Conservation (phyloP, 2,113 vertebrate genomes). For the Dicentrarchus labrax region DNA sequence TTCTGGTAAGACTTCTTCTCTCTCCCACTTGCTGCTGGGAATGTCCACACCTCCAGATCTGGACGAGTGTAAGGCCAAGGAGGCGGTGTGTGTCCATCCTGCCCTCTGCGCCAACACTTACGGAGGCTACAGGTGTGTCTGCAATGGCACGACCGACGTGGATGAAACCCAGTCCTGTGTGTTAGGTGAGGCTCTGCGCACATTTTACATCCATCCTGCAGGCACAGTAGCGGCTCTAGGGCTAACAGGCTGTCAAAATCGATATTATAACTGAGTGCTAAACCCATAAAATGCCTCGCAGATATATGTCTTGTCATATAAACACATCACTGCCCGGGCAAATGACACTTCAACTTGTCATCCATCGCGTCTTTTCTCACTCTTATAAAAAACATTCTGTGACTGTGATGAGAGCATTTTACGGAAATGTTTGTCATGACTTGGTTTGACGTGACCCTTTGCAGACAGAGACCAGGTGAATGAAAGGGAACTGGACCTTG, state of each 20-base stretch:
- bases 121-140: conserved; percentile 86
- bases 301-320: background rate
- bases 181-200: conserved; percentile 69
- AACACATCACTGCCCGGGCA: background rate
- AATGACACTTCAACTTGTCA: background rate
- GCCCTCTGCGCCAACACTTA: conserved; percentile 86
- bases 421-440: background rate
- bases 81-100: conserved; percentile 72
- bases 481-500: conserved; percentile 36
- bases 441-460: background rate
- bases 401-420: background rate
- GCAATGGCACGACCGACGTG: conserved; percentile 82
- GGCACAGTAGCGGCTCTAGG: background rate
- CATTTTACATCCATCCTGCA: background rate
- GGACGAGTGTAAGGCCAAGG: conserved; percentile 82
- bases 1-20: background rate
- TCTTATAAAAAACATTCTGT: background rate
- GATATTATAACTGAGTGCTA: background rate
- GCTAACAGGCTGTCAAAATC: background rate
- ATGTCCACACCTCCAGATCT: conserved; percentile 76
- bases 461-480: conserved; percentile 45
- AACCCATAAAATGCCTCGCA: background rate
- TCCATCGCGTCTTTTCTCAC: background rate
- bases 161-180: conserved; percentile 79
- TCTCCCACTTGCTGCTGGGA: conserved; percentile 12